phyloP scores from a whole-genome alignment of 2,888 invertebrate species.

The Serrognathus titanus region DNA sequence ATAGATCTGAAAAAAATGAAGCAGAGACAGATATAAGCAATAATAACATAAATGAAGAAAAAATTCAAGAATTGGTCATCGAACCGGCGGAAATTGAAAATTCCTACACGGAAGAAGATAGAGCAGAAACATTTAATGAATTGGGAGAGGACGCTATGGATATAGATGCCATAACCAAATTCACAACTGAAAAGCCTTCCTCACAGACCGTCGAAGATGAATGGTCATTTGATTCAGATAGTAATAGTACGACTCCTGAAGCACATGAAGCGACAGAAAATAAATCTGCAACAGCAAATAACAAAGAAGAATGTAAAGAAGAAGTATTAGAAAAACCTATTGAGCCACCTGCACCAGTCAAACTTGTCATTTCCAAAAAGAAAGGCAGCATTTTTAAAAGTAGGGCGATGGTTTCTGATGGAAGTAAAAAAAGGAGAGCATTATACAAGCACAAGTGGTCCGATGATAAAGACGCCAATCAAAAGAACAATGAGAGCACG shows the following conservation, averaged over 20 bases:
- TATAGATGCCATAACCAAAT: neutral
- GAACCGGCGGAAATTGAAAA: neutral
- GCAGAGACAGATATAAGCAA: neutral
- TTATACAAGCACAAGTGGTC: conserved; percentile 89
- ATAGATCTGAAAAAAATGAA: neutral
- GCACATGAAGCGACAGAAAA: conserved; percentile 29
- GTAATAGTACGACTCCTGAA: conserved; percentile 28
- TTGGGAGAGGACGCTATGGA: neutral
- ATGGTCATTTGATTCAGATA: conserved; percentile 16
- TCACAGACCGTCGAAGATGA: conserved; percentile 18
- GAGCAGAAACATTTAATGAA: neutral
- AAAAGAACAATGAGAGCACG: conserved; percentile 20
- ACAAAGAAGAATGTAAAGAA: conserved; percentile 40
- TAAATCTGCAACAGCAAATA: conserved; percentile 29
- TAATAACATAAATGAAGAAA: neutral
- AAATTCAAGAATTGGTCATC: neutral
- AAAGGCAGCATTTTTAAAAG: conserved; percentile 90
- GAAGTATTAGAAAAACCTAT: conserved; percentile 39
- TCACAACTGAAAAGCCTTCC: neutral
- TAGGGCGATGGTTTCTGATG: conserved; percentile 59
- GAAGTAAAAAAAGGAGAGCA: conserved; percentile 69
- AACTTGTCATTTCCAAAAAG: conserved; percentile 73
- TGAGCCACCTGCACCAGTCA: conserved; percentile 60
- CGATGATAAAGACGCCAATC: conserved; percentile 61
- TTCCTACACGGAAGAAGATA: neutral